phyloP scores from a whole-genome alignment of 30 jellyfish, hydroid and myxozoan species.

The Morbakka virulenta region DNA sequence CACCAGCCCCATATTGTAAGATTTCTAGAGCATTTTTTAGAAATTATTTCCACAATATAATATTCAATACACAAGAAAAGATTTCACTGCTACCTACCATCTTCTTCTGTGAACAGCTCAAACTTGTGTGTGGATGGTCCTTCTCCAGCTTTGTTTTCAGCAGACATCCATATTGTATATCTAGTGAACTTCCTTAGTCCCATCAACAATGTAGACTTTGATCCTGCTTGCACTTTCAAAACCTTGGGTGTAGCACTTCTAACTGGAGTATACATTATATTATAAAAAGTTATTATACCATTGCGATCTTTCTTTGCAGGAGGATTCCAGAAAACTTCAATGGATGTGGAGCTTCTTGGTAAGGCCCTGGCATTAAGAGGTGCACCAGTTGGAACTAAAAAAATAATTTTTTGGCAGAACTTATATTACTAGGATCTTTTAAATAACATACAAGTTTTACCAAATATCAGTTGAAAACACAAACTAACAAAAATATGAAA shows the following conservation, averaged over 20 bases:
- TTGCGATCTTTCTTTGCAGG: slow-evolving; percentile 72
- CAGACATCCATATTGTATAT: slow-evolving; percentile 87
- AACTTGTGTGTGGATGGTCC: slow-evolving; percentile 87
- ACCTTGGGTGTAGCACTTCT: slow-evolving; percentile 60
- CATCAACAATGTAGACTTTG: slow-evolving; percentile 57
- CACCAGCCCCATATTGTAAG: too few relatives aligned
- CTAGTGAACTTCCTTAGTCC: slow-evolving; percentile 85
- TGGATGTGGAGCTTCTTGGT: slow-evolving; percentile 81
- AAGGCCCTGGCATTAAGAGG: slow-evolving; percentile 85
- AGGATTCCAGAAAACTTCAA: slow-evolving; percentile 87
- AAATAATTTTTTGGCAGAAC: too few relatives aligned
- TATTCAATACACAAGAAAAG: too few relatives aligned
- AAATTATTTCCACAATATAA: too few relatives aligned
- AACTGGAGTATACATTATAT: slow-evolving; percentile 71
- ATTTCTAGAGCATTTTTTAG: too few relatives aligned
- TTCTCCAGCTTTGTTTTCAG: slow-evolving; percentile 74
- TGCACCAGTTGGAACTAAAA: slow-evolving; percentile 90
- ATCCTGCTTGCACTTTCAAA: slow-evolving; percentile 46
- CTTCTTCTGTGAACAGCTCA: slow-evolving; percentile 85
- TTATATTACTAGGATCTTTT: too few relatives aligned
- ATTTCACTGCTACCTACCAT: slow-evolving; percentile 92
- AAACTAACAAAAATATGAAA: too few relatives aligned
- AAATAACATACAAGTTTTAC: too few relatives aligned
- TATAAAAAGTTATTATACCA: slow-evolving; percentile 68
- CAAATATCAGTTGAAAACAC: too few relatives aligned